A percentile compares a stretch with the other conserved stretches of the same genome.
Evolutionary conservation across 2,113 vertebrate genomes (phyloP).

Genomic region (Rutilus rutilus): DNA sequence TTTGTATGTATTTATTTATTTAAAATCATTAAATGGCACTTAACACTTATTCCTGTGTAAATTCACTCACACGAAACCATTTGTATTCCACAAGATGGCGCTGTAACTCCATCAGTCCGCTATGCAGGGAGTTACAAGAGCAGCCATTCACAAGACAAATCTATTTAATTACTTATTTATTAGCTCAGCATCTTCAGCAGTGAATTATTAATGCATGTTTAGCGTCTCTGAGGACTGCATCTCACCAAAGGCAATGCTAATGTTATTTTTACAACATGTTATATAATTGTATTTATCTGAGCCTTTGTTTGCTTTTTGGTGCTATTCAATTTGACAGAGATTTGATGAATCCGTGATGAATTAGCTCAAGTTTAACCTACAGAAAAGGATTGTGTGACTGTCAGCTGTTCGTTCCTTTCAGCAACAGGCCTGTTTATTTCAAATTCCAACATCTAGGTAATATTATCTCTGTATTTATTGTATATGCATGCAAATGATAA

Average conservation of each 20-base stretch:
- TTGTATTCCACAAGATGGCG: slow-evolving; percentile 61
- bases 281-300: slow-evolving; percentile 22
- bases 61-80: not conserved
- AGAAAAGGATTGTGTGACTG: not conserved
- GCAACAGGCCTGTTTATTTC: not conserved
- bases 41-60: too few species aligned
- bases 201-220: slow-evolving; percentile 54
- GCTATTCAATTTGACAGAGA: not conserved
- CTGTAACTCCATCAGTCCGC: slow-evolving; percentile 64
- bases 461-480: not conserved
- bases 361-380: not conserved
- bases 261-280: slow-evolving; percentile 33
- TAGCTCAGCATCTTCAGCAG: slow-evolving; percentile 46
- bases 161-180: slow-evolving; percentile 65
- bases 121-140: slow-evolving; percentile 7
- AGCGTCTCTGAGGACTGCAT: slow-evolving; percentile 41
- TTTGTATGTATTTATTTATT: too few species aligned
- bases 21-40: too few species aligned
- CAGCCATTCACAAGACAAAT: slow-evolving; percentile 58
- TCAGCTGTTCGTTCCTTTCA: not conserved
- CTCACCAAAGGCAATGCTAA: slow-evolving; percentile 30
- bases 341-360: not conserved
- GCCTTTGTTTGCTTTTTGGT: slow-evolving; percentile 36
- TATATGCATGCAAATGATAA: not conserved
- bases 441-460: not conserved